Percentiles rank a stretch among this genome's conserved stretches.
phyloP scores from a whole-genome alignment of 2,113 vertebrate species.

The Polypterus senegalus region DNA sequence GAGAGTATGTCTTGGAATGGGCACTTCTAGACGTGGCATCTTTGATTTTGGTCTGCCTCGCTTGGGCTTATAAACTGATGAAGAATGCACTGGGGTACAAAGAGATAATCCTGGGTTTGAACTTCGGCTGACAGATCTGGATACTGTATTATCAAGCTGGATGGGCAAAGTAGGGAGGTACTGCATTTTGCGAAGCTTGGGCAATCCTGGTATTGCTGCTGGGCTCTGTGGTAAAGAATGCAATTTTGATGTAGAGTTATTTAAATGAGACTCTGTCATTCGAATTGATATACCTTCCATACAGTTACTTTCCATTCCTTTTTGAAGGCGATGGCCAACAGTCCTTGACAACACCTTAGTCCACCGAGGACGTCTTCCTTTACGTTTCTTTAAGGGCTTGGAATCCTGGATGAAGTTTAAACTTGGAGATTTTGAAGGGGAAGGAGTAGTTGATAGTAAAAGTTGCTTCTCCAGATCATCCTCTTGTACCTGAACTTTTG shows the following conservation, averaged over 20 bases:
- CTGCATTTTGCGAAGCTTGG: conserved; percentile 46
- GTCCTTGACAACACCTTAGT: conserved; percentile 66
- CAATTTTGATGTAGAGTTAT: conserved; percentile 28
- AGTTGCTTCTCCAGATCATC: no score
- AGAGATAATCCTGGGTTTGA: conserved; percentile 28
- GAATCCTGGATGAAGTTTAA: conserved; percentile 42
- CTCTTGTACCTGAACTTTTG: no score
- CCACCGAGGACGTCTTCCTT: conserved; percentile 77
- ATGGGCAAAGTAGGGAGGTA: conserved; percentile 38
- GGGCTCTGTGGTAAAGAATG: conserved; percentile 38
- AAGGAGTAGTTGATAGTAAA: no score
- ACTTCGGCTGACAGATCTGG: conserved; percentile 33
- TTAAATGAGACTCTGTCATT: no score
- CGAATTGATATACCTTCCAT: no score
- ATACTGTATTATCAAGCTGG: no score
- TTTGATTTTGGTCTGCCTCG: conserved; percentile 79
- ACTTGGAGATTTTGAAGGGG: no score
- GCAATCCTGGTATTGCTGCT: conserved; percentile 39
- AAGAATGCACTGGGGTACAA: conserved; percentile 15
- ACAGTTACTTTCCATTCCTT: no score
- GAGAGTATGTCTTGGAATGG: conserved; percentile 57
- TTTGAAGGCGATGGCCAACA: conserved; percentile 3
- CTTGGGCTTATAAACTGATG: conserved; percentile 40
- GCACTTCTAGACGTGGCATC: conserved; percentile 83
- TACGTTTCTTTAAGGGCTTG: conserved; percentile 75